Conservation (phyloP, 1,140 invertebrate genomes). For the Ceratitis capitata region DNA sequence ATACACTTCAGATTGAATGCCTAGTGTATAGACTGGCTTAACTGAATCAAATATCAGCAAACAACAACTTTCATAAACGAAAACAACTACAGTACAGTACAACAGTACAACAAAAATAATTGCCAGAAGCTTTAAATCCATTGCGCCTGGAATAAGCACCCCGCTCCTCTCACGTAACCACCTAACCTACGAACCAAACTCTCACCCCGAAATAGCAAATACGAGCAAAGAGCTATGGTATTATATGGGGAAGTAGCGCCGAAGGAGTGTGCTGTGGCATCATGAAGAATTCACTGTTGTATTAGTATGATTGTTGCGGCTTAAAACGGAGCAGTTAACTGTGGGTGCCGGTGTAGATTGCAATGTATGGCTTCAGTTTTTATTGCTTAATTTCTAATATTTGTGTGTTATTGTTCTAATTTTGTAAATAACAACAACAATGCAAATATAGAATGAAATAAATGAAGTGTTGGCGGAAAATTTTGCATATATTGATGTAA, state of each 20-base stretch:
- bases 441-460: not conserved
- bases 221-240: not conserved
- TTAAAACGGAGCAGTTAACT: too few relatives aligned
- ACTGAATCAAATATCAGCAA: not conserved
- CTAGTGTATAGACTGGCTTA: too few relatives aligned
- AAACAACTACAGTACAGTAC: not conserved
- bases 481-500: not conserved
- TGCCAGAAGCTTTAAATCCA: not conserved
- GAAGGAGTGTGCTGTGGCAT: constrained; percentile 11
- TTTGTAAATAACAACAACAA: not conserved
- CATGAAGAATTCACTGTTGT: not conserved
- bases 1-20: too few relatives aligned
- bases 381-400: not conserved
- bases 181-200: too few relatives aligned
- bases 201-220: not conserved
- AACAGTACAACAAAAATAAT: not conserved
- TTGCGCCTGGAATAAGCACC: not conserved
- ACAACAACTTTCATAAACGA: not conserved
- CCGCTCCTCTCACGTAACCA: not conserved
- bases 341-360: not conserved
- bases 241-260: not conserved
- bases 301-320: not conserved
- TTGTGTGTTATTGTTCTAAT: not conserved
- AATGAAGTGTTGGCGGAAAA: not conserved
- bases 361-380: not conserved